Percentiles rank a stretch among this genome's conserved stretches.
These are phyloP conservation scores for Perca flavescens DNA, from an alignment of 2,113 vertebrate genomes.

Conservation along the genomic window DNA sequence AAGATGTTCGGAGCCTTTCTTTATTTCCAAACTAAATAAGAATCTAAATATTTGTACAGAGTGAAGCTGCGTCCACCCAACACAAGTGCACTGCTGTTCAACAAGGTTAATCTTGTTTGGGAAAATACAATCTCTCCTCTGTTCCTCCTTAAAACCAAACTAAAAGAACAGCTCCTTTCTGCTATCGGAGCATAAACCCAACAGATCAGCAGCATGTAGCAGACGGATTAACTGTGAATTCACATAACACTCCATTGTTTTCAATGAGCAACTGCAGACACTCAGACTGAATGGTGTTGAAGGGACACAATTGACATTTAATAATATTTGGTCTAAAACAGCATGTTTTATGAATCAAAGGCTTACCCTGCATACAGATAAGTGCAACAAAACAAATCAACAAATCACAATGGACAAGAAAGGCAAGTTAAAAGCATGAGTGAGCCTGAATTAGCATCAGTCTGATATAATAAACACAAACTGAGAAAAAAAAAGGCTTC, in stretches of 20 bases:
- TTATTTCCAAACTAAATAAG: not conserved
- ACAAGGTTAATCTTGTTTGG: constrained; percentile 31
- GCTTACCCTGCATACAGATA: no score
- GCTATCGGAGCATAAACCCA: constrained; percentile 54
- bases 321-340: not conserved
- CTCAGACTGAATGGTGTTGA: constrained; percentile 2
- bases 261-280: constrained; percentile 32
- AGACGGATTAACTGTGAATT: constrained; percentile 68
- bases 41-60: not conserved
- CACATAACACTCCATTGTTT: constrained; percentile 72
- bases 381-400: not conserved
- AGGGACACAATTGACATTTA: not conserved
- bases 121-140: constrained; percentile 57
- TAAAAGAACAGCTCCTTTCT: constrained; percentile 62
- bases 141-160: constrained; percentile 45
- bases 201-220: constrained; percentile 64
- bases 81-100: constrained; percentile 12
- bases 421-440: not conserved
- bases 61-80: not conserved
- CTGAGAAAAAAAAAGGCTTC: not conserved
- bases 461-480: not conserved
- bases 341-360: not conserved
- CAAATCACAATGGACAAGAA: not conserved
- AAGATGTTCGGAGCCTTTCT: not conserved
- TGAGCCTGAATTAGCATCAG: not conserved